These are phyloP conservation scores for Lasioglossum baleicum DNA, from an alignment of 1,140 invertebrate species.

Conservation along the genomic window DNA sequence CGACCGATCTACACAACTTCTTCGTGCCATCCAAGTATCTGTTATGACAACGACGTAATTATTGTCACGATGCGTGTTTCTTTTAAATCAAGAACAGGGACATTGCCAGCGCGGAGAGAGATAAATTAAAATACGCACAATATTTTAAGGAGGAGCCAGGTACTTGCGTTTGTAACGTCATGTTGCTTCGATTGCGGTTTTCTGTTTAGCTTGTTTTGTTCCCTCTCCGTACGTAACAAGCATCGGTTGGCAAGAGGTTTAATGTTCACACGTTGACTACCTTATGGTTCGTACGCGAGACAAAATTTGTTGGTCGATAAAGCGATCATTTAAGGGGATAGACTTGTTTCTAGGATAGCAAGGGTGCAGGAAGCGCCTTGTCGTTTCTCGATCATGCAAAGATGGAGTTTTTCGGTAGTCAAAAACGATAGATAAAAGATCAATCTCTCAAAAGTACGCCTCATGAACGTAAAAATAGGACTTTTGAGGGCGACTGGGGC, in stretches of 20 bases:
- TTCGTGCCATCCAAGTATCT: neutral
- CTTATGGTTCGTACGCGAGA: too few relatives aligned
- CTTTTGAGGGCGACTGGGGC: too few relatives aligned
- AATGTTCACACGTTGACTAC: neutral
- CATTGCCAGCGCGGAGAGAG: slow-evolving; percentile 38
- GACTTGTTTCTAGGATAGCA: too few relatives aligned
- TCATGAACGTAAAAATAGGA: too few relatives aligned
- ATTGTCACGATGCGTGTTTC: slow-evolving; percentile 18
- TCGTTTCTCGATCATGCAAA: too few relatives aligned
- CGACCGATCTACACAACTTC: neutral
- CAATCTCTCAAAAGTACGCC: too few relatives aligned
- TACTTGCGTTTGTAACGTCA: slow-evolving; percentile 20
- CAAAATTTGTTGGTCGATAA: too few relatives aligned
- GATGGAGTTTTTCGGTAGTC: too few relatives aligned
- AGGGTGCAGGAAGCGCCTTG: too few relatives aligned
- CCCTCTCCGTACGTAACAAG: neutral
- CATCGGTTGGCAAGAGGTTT: neutral
- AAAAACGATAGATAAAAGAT: too few relatives aligned
- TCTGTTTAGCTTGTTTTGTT: neutral
- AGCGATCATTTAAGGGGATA: too few relatives aligned
- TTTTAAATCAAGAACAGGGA: slow-evolving; percentile 60
- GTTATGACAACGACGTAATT: slow-evolving; percentile 19
- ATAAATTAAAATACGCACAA: slow-evolving; percentile 54
- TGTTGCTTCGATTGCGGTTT: slow-evolving; percentile 1
- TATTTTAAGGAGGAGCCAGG: slow-evolving; percentile 64